These are phyloP conservation scores for Dreissena rostriformis DNA, from an alignment of 1,140 invertebrate species.

Conservation along the genomic window DNA sequence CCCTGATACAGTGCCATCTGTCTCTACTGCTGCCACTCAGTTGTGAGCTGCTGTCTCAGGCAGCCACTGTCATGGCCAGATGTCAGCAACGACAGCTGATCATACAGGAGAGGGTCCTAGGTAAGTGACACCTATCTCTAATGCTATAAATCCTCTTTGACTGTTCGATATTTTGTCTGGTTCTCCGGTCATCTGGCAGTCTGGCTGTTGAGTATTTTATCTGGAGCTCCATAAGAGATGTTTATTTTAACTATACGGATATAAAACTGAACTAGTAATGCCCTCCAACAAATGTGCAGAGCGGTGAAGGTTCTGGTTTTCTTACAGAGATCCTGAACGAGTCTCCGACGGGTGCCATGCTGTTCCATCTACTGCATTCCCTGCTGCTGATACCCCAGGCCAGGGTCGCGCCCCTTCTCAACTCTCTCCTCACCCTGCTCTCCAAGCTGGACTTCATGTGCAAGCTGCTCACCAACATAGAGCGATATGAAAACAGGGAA, in stretches of 20 bases:
- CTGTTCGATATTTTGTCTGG: too few species aligned
- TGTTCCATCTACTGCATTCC: slow-evolving; percentile 84
- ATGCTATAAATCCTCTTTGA: too few species aligned
- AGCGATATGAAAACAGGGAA: slow-evolving; percentile 79
- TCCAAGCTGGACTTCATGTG: slow-evolving; percentile 84
- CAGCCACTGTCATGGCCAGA: slow-evolving; percentile 51
- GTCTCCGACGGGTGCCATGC: slow-evolving; percentile 84
- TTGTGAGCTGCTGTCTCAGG: slow-evolving; percentile 81
- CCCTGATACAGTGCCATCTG: slow-evolving; percentile 83
- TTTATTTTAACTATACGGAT: too few species aligned
- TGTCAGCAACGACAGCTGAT: slow-evolving; percentile 25
- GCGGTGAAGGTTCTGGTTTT: background rate
- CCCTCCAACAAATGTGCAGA: too few species aligned
- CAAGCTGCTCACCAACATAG: slow-evolving; percentile 82
- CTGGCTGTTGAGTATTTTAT: too few species aligned
- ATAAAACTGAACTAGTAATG: too few species aligned
- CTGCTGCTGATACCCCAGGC: slow-evolving; percentile 83
- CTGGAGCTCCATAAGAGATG: too few species aligned
- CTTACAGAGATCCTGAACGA: slow-evolving; percentile 82
- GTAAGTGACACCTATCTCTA: slow-evolving; percentile 28
- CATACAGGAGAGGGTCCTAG: slow-evolving; percentile 57
- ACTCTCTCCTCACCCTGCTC: slow-evolving; percentile 82
- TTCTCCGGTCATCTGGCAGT: too few species aligned
- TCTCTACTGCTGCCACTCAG: slow-evolving; percentile 82
- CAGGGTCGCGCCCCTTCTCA: slow-evolving; percentile 80